A percentile compares a stretch with the other conserved stretches of the same genome.
Conservation (phyloP, 2,888 invertebrate genomes). For the Mythimna impura region DNA sequence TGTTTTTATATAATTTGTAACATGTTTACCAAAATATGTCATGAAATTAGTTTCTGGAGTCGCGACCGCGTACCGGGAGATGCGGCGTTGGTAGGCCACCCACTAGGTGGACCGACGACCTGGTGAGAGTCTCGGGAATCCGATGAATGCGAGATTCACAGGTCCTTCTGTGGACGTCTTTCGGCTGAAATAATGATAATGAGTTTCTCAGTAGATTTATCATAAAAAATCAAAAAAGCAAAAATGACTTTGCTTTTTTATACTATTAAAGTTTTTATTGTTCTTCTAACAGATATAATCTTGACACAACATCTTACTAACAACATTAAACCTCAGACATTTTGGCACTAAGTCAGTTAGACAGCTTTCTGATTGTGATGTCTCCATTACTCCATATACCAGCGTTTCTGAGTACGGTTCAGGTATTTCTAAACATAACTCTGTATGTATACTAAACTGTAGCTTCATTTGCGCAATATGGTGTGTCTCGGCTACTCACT, state of each 20-base stretch:
- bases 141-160: no score
- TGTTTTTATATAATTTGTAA: background rate
- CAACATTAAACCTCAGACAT: background rate
- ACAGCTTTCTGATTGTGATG: conserved; percentile 3
- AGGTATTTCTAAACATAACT: background rate
- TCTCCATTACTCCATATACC: background rate
- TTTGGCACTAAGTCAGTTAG: conserved; percentile 18
- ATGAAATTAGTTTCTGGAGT: no score
- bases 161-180: no score
- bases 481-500: conserved; percentile 28
- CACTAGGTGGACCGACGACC: no score
- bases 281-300: background rate
- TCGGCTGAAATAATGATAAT: no score
- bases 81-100: no score
- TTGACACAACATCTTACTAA: background rate
- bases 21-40: no score
- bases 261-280: background rate
- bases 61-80: no score
- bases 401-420: background rate
- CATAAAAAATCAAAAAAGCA: background rate
- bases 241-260: background rate
- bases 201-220: background rate
- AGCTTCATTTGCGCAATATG: background rate
- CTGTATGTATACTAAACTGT: background rate
- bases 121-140: no score